Percentiles rank a stretch among this genome's conserved stretches.
Evolutionary conservation across 1,140 invertebrate species (phyloP).

Genomic region (Drosophila oshimai): DNA sequence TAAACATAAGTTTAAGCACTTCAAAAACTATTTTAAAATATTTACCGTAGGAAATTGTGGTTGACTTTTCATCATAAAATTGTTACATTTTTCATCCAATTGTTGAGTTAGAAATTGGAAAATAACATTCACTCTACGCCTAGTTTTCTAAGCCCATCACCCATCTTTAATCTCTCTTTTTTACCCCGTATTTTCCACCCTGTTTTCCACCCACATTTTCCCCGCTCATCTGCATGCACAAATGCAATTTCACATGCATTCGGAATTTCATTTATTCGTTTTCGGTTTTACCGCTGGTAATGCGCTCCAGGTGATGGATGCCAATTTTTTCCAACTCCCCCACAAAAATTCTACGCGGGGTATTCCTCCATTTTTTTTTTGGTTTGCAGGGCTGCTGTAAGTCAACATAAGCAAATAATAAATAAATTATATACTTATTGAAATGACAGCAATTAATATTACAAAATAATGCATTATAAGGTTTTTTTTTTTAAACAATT

Average conservation of each 20-base stretch:
- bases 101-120: constrained; percentile 7
- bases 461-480: too few species aligned
- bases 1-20: too few species aligned
- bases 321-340: not conserved
- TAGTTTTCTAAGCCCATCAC: not conserved
- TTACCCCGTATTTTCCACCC: not conserved
- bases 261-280: constrained; percentile 60
- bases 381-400: not conserved
- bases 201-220: not conserved
- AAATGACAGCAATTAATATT: too few species aligned
- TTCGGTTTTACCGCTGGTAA: constrained; percentile 34
- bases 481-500: too few species aligned
- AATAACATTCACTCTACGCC: not conserved
- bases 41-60: not conserved
- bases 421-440: too few species aligned
- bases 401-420: not conserved
- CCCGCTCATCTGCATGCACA: constrained; percentile 53
- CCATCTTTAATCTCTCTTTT: too few species aligned
- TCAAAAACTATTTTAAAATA: too few species aligned
- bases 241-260: constrained; percentile 62
- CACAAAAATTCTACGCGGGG: not conserved
- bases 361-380: not conserved
- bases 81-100: constrained; percentile 51
- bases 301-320: constrained; percentile 5
- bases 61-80: constrained; percentile 27